Conservation (phyloP, 2,888 invertebrate genomes). For the Eucera pruinosa region DNA sequence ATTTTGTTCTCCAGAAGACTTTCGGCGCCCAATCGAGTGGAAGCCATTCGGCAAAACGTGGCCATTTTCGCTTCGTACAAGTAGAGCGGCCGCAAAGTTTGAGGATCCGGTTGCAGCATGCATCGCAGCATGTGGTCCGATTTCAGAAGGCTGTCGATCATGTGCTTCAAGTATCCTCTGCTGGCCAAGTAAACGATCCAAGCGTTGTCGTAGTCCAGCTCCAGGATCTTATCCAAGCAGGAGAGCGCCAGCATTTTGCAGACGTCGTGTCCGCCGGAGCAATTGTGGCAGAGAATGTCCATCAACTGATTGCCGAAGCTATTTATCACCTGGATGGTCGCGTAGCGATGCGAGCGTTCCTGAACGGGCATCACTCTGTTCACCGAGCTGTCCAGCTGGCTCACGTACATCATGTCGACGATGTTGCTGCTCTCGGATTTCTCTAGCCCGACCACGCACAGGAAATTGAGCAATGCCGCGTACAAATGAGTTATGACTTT, state of each 20-base stretch:
- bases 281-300: slow-evolving; percentile 93
- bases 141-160: slow-evolving; percentile 92
- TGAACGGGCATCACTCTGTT: slow-evolving; percentile 77
- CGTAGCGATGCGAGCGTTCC: slow-evolving; percentile 81
- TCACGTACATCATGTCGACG: slow-evolving; percentile 86
- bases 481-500: slow-evolving; percentile 94
- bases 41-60: slow-evolving; percentile 89
- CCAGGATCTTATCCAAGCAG: slow-evolving; percentile 91
- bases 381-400: slow-evolving; percentile 88
- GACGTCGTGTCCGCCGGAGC: slow-evolving; percentile 94
- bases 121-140: slow-evolving; percentile 89
- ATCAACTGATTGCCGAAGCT: slow-evolving; percentile 93
- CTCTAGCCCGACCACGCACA: slow-evolving; percentile 90
- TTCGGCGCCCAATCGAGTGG: slow-evolving; percentile 88
- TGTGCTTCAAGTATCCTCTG: slow-evolving; percentile 91
- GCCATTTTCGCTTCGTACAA: slow-evolving; percentile 95
- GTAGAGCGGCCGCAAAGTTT: slow-evolving; percentile 91
- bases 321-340: slow-evolving; percentile 88
- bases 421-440: slow-evolving; percentile 82
- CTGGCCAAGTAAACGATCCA: slow-evolving; percentile 88
- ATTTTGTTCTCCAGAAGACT: slow-evolving; percentile 87
- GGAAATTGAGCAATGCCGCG: slow-evolving; percentile 91
- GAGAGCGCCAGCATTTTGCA: slow-evolving; percentile 95
- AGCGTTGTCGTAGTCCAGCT: slow-evolving; percentile 89
- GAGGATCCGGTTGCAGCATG: slow-evolving; percentile 88